These are phyloP conservation scores for Pseudochaenichthys georgianus DNA, from an alignment of 2,797 vertebrate genomes.

Conservation along the genomic window DNA sequence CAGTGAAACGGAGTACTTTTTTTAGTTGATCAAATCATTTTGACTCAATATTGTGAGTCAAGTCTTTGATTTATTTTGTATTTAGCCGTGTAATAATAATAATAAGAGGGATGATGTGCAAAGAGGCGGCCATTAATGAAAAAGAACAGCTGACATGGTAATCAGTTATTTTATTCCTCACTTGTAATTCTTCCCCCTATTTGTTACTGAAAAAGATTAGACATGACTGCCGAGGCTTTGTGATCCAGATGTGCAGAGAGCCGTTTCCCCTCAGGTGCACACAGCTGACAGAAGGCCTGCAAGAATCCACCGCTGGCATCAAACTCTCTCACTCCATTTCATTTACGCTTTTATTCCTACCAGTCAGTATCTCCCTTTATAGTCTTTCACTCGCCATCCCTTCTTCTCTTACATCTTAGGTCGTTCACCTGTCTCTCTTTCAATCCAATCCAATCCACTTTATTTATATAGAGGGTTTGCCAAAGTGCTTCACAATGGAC, in stretches of 20 bases:
- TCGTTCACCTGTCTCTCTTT: slow-evolving; percentile 10
- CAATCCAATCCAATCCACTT: no score
- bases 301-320: slow-evolving; percentile 26
- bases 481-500: no score
- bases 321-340: slow-evolving; percentile 31
- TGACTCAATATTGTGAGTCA: no score
- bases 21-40: no score
- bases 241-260: slow-evolving; percentile 47
- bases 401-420: slow-evolving; percentile 16
- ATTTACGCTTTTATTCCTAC: slow-evolving; percentile 5
- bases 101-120: no score
- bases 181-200: neutral
- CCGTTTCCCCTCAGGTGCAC: slow-evolving; percentile 39
- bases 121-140: no score
- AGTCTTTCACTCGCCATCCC: slow-evolving; percentile 8
- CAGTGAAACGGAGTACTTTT: no score
- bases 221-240: slow-evolving; percentile 4
- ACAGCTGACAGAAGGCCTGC: slow-evolving; percentile 38
- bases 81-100: no score
- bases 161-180: no score
- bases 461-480: no score
- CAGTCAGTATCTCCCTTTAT: neutral
- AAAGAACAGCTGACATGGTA: no score
- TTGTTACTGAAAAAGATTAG: neutral
- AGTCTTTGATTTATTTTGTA: no score